These are phyloP conservation scores for Chloroceryle amazona DNA, from an alignment of 2,797 vertebrate genomes.

Conservation along the genomic window DNA sequence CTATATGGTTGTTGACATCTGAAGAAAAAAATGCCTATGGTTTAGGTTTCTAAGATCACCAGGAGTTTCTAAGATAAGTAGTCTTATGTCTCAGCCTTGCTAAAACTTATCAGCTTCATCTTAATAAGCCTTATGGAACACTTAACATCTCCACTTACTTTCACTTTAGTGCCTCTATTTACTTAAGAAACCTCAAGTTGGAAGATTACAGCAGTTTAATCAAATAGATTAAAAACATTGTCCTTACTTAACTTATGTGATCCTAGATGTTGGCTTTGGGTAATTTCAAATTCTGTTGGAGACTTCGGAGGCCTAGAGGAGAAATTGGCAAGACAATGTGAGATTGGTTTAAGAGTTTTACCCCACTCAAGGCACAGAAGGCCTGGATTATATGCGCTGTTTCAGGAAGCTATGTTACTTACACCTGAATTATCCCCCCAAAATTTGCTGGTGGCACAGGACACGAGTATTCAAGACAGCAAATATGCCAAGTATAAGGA, in stretches of 20 bases:
- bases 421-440: background rate
- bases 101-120: slow-evolving; percentile 14
- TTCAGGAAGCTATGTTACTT: background rate
- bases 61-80: slow-evolving; percentile 15
- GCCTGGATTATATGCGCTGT: background rate
- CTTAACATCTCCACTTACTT: background rate
- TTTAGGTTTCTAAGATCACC: background rate
- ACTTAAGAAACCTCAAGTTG: background rate
- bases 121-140: background rate
- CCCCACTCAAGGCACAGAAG: background rate
- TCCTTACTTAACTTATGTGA: background rate
- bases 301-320: background rate
- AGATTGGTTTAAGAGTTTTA: background rate
- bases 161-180: background rate
- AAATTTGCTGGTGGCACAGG: background rate
- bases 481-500: background rate
- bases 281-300: background rate
- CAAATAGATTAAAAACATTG: background rate
- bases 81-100: background rate
- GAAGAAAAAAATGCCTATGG: background rate
- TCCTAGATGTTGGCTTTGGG: background rate
- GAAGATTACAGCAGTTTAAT: background rate
- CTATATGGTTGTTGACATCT: background rate
- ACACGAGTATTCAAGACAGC: background rate
- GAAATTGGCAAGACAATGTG: accelerated